Conservation (phyloP, 2,888 invertebrate species). For the Zele albiditarsus region DNA sequence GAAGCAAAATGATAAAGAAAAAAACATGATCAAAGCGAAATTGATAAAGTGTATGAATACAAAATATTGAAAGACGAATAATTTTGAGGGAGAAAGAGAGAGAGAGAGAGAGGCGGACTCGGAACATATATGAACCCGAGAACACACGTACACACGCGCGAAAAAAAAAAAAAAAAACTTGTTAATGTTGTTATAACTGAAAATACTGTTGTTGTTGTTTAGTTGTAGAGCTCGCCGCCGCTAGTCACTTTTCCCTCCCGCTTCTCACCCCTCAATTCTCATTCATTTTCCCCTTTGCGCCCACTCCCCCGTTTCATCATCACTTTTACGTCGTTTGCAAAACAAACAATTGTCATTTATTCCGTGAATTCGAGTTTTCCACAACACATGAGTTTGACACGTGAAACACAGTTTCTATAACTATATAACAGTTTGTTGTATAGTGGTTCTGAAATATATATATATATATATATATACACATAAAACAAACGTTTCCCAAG, state of each 20-base stretch:
- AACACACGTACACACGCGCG: slow-evolving; percentile 54
- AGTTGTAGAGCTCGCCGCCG: slow-evolving; percentile 74
- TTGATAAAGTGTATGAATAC: slow-evolving; percentile 27
- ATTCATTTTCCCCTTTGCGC: slow-evolving; percentile 28
- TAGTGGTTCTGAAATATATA: background rate
- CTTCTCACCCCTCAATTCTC: slow-evolving; percentile 36
- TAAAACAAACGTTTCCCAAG: background rate
- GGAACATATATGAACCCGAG: slow-evolving; percentile 47
- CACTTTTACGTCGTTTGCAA: slow-evolving; percentile 18
- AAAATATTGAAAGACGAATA: slow-evolving; percentile 28
- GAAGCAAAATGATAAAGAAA: slow-evolving; percentile 8
- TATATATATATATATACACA: too few species aligned
- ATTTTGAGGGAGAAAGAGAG: slow-evolving; percentile 4
- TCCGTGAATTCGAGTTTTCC: background rate
- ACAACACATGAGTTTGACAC: background rate
- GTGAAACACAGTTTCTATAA: background rate
- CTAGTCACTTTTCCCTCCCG: slow-evolving; percentile 68
- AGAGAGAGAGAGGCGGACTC: slow-evolving; percentile 40
- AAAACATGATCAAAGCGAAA: slow-evolving; percentile 24
- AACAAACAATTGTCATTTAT: slow-evolving; percentile 11
- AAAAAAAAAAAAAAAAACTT: slow-evolving; percentile 67
- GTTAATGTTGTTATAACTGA: slow-evolving; percentile 73
- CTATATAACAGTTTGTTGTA: background rate
- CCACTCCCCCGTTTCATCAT: slow-evolving; percentile 34
- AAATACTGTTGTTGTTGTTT: slow-evolving; percentile 74